Base-by-base conservation (phyloP, 1,140 invertebrate species). In the Ptiloglossa arizonensis region DNA sequence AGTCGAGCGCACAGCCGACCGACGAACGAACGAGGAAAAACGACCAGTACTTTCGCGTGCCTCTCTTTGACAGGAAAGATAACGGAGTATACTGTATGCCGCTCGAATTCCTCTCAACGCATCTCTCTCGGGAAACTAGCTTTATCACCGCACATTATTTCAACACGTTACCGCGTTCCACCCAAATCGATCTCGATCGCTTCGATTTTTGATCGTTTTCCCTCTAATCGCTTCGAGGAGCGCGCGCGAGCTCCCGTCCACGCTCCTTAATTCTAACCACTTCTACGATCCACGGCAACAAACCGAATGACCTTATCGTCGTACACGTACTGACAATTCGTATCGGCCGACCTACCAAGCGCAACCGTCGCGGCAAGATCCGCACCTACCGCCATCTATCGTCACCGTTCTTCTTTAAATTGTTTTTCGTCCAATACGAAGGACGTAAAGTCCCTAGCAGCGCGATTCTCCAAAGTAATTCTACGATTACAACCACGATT, bases 261-360 rank as follows among this genome's bases (percentile, higher is more conserved):
- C 48, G 41, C 46, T 19, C 38, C 13, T 29, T 15, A 17, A 19
- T 11, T 13, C 24, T 29, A 9, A 27, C 27, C 67, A 57, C 46
- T 63, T 44, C 50, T 46, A 15, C 35, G 41, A 44, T 38, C 44
- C 44, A 27, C 66, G 35, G 46, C 63, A 17, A 32, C 69, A 56
- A 63, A 32, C 50, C 67, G 60, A 56, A 67, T 56, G 56, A 67
- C 15, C 54, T 70, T 54, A 60, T 69, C 56, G 67, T 24, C 60
- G 66, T 78, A 68, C 70, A 75, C 66, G 69, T 78, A 86, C 81
- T 86, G 79, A 81, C 79, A 66, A 70, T 50, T 80, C 41, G 44
- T 70, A 63, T 77, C 74, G 17, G 52, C 56, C 68, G 32, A 62
- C 27, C 41, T 17, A 38, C 41, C 15, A 13, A 57, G 52, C 44